Conservation (phyloP, 2,797 vertebrate species). For the Lycodopsis pacificus region DNA sequence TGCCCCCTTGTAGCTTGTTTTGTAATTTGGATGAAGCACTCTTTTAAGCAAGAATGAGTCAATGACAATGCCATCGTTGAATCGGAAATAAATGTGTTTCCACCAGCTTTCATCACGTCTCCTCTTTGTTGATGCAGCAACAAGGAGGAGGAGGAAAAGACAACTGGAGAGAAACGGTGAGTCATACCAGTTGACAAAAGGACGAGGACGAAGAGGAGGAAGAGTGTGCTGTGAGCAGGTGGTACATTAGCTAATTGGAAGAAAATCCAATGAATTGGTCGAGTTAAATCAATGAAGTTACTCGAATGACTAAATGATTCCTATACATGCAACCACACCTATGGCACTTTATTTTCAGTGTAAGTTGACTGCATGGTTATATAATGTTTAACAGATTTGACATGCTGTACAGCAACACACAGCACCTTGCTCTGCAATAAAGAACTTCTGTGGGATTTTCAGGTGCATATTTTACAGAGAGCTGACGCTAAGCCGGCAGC, state of each 20-base stretch:
- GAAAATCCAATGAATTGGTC: slow-evolving; percentile 29
- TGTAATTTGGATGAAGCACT: not conserved
- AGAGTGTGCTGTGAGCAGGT: slow-evolving; percentile 28
- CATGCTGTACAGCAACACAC: slow-evolving; percentile 15
- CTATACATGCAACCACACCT: not conserved
- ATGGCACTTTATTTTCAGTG: slow-evolving; percentile 7
- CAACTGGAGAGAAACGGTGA: slow-evolving; percentile 28
- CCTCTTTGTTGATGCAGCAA: slow-evolving; percentile 35
- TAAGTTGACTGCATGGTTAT: slow-evolving; percentile 20
- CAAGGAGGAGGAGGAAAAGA: slow-evolving; percentile 16
- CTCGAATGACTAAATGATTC: slow-evolving; percentile 48
- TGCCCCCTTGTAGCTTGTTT: not conserved
- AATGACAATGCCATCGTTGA: slow-evolving; percentile 1
- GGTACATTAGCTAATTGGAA: slow-evolving; percentile 63
- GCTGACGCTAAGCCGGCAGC: slow-evolving; percentile 64
- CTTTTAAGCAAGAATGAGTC: not conserved
- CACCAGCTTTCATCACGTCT: slow-evolving; percentile 20
- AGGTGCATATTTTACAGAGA: slow-evolving; percentile 52
- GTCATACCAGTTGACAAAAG: slow-evolving; percentile 33
- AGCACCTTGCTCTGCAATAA: slow-evolving; percentile 27
- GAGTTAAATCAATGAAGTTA: slow-evolving; percentile 52
- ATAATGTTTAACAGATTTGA: slow-evolving; percentile 29
- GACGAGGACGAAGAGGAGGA: slow-evolving; percentile 16
- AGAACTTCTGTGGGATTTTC: slow-evolving; percentile 44
- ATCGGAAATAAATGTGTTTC: slow-evolving; percentile 16